These are phyloP conservation scores for Autographa gamma DNA, from an alignment of 2,888 invertebrate genomes.

Conservation along the genomic window DNA sequence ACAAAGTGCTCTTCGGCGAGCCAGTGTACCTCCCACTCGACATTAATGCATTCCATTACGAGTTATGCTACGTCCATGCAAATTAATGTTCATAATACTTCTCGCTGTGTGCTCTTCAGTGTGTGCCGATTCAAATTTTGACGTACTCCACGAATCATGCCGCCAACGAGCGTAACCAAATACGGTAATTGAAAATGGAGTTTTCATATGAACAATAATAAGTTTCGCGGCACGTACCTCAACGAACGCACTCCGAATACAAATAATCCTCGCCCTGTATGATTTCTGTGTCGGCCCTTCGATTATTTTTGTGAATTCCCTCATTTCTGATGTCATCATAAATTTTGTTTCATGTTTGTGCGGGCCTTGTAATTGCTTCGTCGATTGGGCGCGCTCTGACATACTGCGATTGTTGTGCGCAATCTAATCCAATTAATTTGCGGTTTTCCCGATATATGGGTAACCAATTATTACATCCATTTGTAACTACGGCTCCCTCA, in stretches of 20 bases:
- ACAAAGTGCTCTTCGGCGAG: conserved; percentile 70
- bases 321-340: conserved; percentile 65
- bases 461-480: conserved; percentile 26
- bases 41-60: conserved; percentile 80
- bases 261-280: conserved; percentile 76
- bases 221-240: conserved; percentile 77
- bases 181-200: conserved; percentile 81
- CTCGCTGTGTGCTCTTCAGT: conserved; percentile 62
- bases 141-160: conserved; percentile 67
- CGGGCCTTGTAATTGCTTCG: conserved; percentile 42
- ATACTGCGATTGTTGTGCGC: conserved; percentile 53
- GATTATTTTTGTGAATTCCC: conserved; percentile 70
- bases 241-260: conserved; percentile 80
- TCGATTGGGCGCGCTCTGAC: conserved; percentile 48
- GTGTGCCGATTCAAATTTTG: conserved; percentile 62
- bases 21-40: conserved; percentile 67
- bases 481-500: not conserved
- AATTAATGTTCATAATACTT: conserved; percentile 72
- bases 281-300: conserved; percentile 66
- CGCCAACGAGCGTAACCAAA: conserved; percentile 67
- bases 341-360: conserved; percentile 57
- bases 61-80: conserved; percentile 72
- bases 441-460: conserved; percentile 32
- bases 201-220: conserved; percentile 80
- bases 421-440: conserved; percentile 58